These are phyloP conservation scores for Mantis religiosa DNA, from an alignment of 2,888 invertebrate genomes.

Conservation along the genomic window DNA sequence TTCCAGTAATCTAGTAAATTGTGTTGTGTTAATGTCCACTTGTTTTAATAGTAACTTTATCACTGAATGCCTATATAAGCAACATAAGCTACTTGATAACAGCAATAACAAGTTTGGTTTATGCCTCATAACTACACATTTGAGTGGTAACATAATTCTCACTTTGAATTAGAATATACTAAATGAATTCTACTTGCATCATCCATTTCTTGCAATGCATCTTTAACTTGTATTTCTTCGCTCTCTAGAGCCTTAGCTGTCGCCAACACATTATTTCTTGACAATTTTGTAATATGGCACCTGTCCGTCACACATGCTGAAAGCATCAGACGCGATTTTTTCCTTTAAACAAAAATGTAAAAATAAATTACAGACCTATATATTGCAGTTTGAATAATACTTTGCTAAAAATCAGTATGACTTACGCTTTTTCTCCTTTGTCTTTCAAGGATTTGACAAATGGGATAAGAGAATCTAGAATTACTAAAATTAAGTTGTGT, in stretches of 20 bases:
- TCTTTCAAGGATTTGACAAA: constrained; percentile 20
- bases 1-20: no score
- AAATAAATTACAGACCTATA: background rate
- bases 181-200: constrained; percentile 23
- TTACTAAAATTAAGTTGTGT: constrained; percentile 7
- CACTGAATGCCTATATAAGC: no score
- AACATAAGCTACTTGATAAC: no score
- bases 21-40: no score
- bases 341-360: constrained; percentile 11
- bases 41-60: no score
- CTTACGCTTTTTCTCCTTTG: constrained; percentile 22
- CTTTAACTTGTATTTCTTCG: constrained; percentile 29
- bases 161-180: no score
- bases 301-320: constrained; percentile 31
- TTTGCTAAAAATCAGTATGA: background rate
- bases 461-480: constrained; percentile 9
- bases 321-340: constrained; percentile 23
- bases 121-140: no score
- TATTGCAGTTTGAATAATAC: background rate
- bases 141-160: no score
- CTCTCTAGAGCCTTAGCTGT: constrained; percentile 23
- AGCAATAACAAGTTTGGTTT: no score
- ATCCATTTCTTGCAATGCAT: constrained; percentile 33
- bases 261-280: constrained; percentile 28
- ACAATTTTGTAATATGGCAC: constrained; percentile 25